Evolutionary conservation across 2,113 vertebrate genomes (phyloP), one percentile per base, ranked within the genome.

Genomic region (Engraulis encrasicolus): DNA sequence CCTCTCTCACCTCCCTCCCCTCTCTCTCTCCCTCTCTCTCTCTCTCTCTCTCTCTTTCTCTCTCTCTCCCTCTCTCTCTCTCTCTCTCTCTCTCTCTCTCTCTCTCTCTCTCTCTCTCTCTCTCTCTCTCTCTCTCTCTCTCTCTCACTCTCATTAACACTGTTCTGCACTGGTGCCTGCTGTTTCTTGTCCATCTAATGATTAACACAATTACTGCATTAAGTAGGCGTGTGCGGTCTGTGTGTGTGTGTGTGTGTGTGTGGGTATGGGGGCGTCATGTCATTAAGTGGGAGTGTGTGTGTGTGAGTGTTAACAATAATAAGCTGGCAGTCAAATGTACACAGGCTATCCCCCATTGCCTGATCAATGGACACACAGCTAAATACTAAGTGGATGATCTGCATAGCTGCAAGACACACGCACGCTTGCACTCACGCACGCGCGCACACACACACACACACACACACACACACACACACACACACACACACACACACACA

Each of bases 281-380:
- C 89, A 90, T 91, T 91, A 91, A 83, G 36, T 37, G 38, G 66
- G 86, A 86, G 89, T 88, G 91, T 79, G 90, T 85, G 83, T 81
- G 83, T 86, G 85, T 2, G 40, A 45, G 40, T 45, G 40, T 45
- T 45, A 89, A 91, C 87, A 91, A 88, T 93, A 92, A 94, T 94
- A 92, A 93, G 92, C 91, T 87, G 91, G 89, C 92, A 91, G 88
- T 92, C 93, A 92, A 78, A 89, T 88, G 87, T 50, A 81, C 37
- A 45, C 66, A 54, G 36, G 23, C 18, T 50, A 7, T 66, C 50
- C 23, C 78, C n/a, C 40, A 82, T 12, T 37, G 77, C 58, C 78
- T 37, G 82, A 81, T 83, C 84, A 83, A 83, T 81, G 17, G 78
- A 14, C 3, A 45, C 78, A 61, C 19, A 66, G 27, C 66, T 74